Base-by-base conservation (phyloP, 2,113 vertebrate genomes). In the Centropus bengalensis region DNA sequence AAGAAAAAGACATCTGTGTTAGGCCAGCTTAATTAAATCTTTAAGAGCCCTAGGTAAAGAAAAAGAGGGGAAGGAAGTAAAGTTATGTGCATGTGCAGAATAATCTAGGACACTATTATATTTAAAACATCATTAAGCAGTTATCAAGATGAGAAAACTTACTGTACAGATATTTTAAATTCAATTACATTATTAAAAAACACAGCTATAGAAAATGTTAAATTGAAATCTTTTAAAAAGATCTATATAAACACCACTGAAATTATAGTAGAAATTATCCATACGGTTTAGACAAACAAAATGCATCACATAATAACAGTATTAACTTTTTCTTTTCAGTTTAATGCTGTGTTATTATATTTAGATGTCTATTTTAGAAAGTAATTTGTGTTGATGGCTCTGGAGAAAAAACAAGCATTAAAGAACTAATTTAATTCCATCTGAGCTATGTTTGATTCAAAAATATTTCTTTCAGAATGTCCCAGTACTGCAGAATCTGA, bases 301-400 rank as follows among this genome's bases (percentile, higher is more conserved):
- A 96, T 90, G 92, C 60, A 95, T 96, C 88, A 86, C 32, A 16
- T 96, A 95, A 95, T 89, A 94, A 91, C 28, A 49, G 86, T 87
- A 97, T 96, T 94, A 96, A 96, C 73, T 94, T 97, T 94, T 96
- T 88, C 71, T 96, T 97, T 96, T 91, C 92, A 94, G 91, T 97
- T 96, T 96, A 97, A 97, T 97, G 94, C 81, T 82, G 33, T 82
- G 22, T 96, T 98, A 97, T 98, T 98, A 97, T 98, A 97, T 97
- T 97, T 98, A 97, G 96, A 81, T 94, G 95, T 96, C 88, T 97
- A 91, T 97, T 97, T 97, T 89, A 97, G 96, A 97, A 97, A 96
- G 94, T 97, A 97, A 97, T 98, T 97, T 97, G 96, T 98, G 97
- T 97, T 98, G 97, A 97, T 98, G 93, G 97, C 95, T 97, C 97